phyloP scores from a whole-genome alignment of 1,140 invertebrate species.

The Mesaphorura yosii region DNA sequence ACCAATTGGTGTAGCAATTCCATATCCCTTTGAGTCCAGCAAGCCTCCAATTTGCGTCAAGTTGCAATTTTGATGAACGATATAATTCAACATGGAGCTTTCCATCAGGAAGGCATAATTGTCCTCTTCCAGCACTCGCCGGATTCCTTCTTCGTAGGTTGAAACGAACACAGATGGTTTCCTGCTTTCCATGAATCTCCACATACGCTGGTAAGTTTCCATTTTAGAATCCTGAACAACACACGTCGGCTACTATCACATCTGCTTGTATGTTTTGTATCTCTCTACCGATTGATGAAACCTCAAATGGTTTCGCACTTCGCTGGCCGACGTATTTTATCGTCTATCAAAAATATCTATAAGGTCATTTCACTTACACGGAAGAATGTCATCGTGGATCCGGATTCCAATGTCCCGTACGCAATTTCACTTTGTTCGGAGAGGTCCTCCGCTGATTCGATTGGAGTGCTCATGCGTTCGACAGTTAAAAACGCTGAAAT shows the following conservation, averaged over 20 bases:
- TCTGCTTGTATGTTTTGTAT: not conserved
- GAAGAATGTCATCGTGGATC: constrained; percentile 71
- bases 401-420: constrained; percentile 66
- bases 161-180: constrained; percentile 59
- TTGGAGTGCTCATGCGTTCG: constrained; percentile 72
- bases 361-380: constrained; percentile 49
- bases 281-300: too few species aligned
- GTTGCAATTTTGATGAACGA: constrained; percentile 78
- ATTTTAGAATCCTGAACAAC: constrained; percentile 60
- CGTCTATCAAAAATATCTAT: too few species aligned
- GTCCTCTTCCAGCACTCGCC: constrained; percentile 57
- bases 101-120: constrained; percentile 92
- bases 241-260: not conserved
- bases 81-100: constrained; percentile 83
- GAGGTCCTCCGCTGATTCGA: constrained; percentile 66
- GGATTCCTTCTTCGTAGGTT: constrained; percentile 65
- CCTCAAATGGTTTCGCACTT: too few species aligned
- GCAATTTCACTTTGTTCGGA: constrained; percentile 68
- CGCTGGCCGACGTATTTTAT: too few species aligned
- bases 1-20: constrained; percentile 49
- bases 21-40: constrained; percentile 70
- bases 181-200: constrained; percentile 60
- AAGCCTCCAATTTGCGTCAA: constrained; percentile 85
- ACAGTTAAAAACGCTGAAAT: constrained; percentile 77
- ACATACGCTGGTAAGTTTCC: constrained; percentile 76